Evolutionary conservation across 2,113 vertebrate species (phyloP).

Genomic region (Rhinolophus sinicus): DNA sequence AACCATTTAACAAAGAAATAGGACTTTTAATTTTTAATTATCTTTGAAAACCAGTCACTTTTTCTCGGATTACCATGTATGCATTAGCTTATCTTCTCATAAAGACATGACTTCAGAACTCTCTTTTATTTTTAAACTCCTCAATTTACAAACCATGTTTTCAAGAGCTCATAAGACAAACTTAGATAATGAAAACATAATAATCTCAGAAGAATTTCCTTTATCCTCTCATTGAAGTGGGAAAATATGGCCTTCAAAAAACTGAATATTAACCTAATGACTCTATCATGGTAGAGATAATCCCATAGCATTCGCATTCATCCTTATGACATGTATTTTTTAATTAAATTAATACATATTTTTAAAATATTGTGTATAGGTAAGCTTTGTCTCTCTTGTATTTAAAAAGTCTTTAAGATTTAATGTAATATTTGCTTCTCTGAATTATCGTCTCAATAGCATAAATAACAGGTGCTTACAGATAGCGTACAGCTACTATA

Average conservation of each 20-base stretch:
- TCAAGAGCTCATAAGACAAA: not conserved
- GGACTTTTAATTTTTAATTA: not conserved
- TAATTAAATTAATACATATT: not conserved
- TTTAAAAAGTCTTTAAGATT: not conserved
- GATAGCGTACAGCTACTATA: not conserved
- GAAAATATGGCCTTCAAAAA: not conserved
- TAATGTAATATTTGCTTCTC: not conserved
- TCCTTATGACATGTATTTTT: not conserved
- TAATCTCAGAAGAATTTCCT: not conserved
- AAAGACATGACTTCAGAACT: not conserved
- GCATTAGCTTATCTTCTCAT: not conserved
- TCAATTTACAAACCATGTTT: constrained; percentile 20
- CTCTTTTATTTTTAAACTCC: not conserved
- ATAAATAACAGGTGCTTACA: not conserved
- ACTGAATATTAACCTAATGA: not conserved
- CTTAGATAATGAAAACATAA: constrained; percentile 21
- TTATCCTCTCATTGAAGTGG: not conserved
- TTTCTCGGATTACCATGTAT: not conserved
- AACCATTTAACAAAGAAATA: not conserved
- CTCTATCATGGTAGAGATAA: not conserved
- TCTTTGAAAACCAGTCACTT: not conserved
- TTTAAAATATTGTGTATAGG: not conserved
- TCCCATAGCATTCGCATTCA: not conserved
- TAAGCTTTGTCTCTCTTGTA: not conserved
- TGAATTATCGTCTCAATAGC: not conserved